Conservation (phyloP, 2,888 invertebrate genomes). For the Trachelus troglodyta region DNA sequence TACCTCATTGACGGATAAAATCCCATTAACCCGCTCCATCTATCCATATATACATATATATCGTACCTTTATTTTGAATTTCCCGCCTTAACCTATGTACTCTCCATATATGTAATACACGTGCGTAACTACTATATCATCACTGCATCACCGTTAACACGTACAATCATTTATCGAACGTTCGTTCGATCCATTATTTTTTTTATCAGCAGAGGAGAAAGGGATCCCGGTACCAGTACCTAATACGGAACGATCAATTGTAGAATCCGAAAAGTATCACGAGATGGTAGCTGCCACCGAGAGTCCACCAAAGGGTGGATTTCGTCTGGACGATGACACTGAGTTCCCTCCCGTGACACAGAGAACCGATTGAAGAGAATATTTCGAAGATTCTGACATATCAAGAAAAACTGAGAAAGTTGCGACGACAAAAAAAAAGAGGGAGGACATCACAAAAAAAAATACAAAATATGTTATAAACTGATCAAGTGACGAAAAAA, state of each 20-base stretch:
- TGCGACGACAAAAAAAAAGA: slow-evolving; percentile 5
- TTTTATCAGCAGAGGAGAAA: background rate
- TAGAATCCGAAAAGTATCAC: slow-evolving; percentile 80
- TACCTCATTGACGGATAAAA: background rate
- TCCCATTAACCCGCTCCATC: background rate
- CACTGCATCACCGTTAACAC: background rate
- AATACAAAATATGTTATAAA: background rate
- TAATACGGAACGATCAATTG: slow-evolving; percentile 26
- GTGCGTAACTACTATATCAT: background rate
- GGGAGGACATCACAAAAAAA: slow-evolving; percentile 18
- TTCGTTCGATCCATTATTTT: background rate
- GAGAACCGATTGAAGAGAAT: slow-evolving; percentile 67
- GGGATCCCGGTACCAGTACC: background rate
- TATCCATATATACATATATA: background rate
- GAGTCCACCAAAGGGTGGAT: slow-evolving; percentile 75
- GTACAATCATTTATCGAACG: background rate
- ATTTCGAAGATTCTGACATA: slow-evolving; percentile 13
- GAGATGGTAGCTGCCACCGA: slow-evolving; percentile 81
- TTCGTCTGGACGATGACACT: slow-evolving; percentile 83
- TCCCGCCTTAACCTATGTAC: background rate
- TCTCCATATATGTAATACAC: no score
- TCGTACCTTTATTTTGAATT: background rate
- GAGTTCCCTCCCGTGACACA: slow-evolving; percentile 87
- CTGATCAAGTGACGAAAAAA: background rate
- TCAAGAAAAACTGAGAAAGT: slow-evolving; percentile 6